A percentile compares a stretch with the other conserved stretches of the same genome.
These are phyloP conservation scores for Aphelocoma californica DNA, from an alignment of 2,797 vertebrate genomes.

Conservation along the genomic window DNA sequence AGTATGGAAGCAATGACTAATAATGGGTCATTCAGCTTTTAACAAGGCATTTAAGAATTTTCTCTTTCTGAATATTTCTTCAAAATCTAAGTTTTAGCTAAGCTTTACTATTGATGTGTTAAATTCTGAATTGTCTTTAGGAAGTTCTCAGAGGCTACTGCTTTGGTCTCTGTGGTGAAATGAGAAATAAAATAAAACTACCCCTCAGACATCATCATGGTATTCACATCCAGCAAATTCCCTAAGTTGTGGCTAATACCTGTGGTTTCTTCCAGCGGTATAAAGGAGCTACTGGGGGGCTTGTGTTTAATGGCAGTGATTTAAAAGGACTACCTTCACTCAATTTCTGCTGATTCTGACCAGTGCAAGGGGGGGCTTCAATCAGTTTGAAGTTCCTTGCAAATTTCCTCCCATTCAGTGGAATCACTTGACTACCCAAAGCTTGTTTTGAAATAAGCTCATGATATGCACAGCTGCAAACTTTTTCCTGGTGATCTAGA, in stretches of 20 bases:
- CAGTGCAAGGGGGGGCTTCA: accelerated
- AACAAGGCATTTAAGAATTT: background rate
- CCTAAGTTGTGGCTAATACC: background rate
- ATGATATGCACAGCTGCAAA: background rate
- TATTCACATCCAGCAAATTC: background rate
- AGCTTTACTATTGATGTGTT: background rate
- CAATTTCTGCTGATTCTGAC: background rate
- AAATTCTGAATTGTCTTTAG: background rate
- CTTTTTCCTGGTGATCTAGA: background rate
- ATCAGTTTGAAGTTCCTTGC: background rate
- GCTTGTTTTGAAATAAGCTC: background rate
- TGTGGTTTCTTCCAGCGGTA: background rate
- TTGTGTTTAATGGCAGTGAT: background rate
- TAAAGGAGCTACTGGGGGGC: background rate
- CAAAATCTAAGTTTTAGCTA: background rate
- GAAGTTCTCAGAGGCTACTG: background rate
- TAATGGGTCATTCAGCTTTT: background rate
- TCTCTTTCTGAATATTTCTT: background rate
- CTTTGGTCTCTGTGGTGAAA: background rate
- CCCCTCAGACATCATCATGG: background rate
- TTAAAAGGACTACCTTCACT: background rate
- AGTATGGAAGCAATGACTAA: background rate
- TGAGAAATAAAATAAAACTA: background rate
- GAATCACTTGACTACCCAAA: background rate
- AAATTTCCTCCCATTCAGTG: background rate